phyloP scores from a whole-genome alignment of 2,797 vertebrate genomes.

The Tragopan temminckii region DNA sequence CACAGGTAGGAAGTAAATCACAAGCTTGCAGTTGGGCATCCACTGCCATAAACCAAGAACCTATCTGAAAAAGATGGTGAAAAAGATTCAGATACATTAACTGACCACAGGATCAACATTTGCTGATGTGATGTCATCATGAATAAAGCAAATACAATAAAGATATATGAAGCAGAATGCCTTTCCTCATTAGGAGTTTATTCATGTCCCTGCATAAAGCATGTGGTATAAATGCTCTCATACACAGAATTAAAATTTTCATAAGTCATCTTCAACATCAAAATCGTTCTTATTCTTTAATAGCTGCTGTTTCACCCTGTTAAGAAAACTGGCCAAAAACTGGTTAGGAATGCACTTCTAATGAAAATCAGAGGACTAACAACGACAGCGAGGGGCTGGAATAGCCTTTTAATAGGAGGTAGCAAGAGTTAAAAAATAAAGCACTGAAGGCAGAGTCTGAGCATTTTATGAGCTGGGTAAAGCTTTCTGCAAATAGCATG shows the following conservation, averaged over 20 bases:
- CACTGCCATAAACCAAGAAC: not conserved
- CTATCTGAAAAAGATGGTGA: not conserved
- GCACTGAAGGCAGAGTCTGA: not conserved
- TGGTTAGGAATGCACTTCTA: not conserved
- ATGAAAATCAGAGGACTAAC: not conserved
- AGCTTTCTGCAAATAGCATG: not conserved
- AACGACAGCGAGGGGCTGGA: not conserved
- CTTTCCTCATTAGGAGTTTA: not conserved
- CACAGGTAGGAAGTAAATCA: not conserved
- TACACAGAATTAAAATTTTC: not conserved
- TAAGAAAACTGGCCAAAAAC: not conserved
- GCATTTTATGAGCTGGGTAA: not conserved
- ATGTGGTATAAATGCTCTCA: not conserved
- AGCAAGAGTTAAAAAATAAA: not conserved
- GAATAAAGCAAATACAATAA: not conserved
- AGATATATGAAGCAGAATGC: not conserved
- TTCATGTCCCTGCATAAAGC: not conserved
- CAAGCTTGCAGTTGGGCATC: not conserved
- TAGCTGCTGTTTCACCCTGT: not conserved
- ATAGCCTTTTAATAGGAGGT: not conserved
- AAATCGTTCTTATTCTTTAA: not conserved
- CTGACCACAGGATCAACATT: not conserved
- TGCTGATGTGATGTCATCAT: not conserved
- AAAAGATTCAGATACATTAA: not conserved
- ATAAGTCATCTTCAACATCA: not conserved